These are phyloP conservation scores for Subanguina moxae DNA, from an alignment of 1,140 invertebrate genomes.

Conservation along the genomic window DNA sequence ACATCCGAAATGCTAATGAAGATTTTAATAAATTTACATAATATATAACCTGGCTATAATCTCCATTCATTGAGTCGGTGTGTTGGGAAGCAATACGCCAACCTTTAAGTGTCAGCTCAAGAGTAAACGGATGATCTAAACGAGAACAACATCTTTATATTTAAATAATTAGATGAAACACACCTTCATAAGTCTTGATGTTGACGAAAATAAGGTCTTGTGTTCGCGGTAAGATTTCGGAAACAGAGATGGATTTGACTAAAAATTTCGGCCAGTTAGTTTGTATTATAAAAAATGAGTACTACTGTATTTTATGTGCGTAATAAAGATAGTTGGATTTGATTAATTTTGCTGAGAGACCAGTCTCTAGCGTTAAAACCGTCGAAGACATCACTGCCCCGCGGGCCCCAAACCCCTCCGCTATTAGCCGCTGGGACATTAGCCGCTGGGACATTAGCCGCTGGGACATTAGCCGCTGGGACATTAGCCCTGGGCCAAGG, in stretches of 20 bases:
- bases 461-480: too few relatives aligned
- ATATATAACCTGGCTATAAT: constrained; percentile 45
- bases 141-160: constrained; percentile 4
- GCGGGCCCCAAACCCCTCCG: too few relatives aligned
- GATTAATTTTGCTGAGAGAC: too few relatives aligned
- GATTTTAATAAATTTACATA: constrained; percentile 1
- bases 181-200: constrained; percentile 55
- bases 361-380: too few relatives aligned
- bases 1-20: constrained; percentile 39
- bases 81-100: constrained; percentile 54
- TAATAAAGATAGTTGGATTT: too few relatives aligned
- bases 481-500: too few relatives aligned
- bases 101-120: constrained; percentile 58
- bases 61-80: constrained; percentile 56
- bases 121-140: constrained; percentile 52
- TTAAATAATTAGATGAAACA: not conserved
- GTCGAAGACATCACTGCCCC: too few relatives aligned
- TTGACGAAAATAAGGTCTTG: constrained; percentile 58
- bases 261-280: too few relatives aligned
- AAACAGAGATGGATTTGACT: constrained; percentile 51
- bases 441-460: too few relatives aligned
- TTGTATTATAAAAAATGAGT: too few relatives aligned
- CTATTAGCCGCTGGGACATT: too few relatives aligned
- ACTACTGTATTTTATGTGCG: too few relatives aligned
- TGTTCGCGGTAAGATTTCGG: constrained; percentile 54